phyloP scores from a whole-genome alignment of 2,888 invertebrate genomes.

The Noctua pronuba region DNA sequence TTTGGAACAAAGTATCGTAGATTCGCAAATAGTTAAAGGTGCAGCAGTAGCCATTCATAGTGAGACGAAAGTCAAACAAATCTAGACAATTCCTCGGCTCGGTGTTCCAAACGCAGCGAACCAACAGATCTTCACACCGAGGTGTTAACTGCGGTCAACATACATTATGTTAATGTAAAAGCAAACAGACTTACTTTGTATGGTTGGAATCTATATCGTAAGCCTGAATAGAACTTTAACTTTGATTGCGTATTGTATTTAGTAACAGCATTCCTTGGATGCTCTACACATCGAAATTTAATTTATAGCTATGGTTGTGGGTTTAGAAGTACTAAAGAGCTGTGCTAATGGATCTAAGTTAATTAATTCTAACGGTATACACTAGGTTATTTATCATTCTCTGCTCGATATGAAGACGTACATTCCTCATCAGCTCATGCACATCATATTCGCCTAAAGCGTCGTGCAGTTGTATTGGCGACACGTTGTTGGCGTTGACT shows the following conservation, averaged over 20 bases:
- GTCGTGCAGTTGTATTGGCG: conserved; percentile 78
- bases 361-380: background rate
- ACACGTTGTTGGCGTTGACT: conserved; percentile 71
- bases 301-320: background rate
- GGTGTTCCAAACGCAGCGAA: conserved; percentile 89
- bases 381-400: background rate
- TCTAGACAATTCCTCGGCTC: conserved; percentile 82
- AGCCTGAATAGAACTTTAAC: background rate
- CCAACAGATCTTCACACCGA: conserved; percentile 85
- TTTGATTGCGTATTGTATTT: background rate
- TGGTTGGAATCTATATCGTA: conserved; percentile 13
- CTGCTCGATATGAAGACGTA: conserved; percentile 64
- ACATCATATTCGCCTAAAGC: conserved; percentile 85
- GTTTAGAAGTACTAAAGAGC: background rate
- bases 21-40: conserved; percentile 90
- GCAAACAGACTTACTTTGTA: conserved; percentile 1
- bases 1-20: conserved; percentile 81
- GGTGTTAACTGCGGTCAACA: conserved; percentile 83
- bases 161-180: conserved; percentile 20
- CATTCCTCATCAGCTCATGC: conserved; percentile 81
- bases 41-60: conserved; percentile 91
- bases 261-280: background rate
- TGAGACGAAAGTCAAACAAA: conserved; percentile 89
- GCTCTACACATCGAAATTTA: background rate
- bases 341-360: background rate